A percentile compares a stretch with the other conserved stretches of the same genome.
Conservation (phyloP, 2,888 invertebrate genomes). For the Trissolcus japonicus region DNA sequence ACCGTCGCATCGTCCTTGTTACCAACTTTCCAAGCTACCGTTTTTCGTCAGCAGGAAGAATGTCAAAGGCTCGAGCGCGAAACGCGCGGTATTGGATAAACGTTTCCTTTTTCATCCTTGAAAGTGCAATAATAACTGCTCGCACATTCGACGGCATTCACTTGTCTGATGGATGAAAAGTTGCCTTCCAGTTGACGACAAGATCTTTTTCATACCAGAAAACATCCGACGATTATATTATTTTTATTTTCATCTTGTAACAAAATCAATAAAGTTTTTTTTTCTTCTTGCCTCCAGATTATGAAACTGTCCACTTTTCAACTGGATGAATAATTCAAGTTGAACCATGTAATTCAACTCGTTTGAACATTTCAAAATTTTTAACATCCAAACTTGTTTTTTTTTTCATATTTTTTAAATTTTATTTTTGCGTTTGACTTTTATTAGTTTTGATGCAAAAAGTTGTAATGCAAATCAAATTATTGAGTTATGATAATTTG, state of each 20-base stretch:
- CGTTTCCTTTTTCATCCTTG: conserved; percentile 51
- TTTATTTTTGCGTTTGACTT: background rate
- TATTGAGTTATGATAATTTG: too few species aligned
- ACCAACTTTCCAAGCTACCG: conserved; percentile 48
- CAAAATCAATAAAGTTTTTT: too few species aligned
- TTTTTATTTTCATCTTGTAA: too few species aligned
- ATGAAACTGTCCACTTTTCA: too few species aligned
- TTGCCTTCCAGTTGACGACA: conserved; percentile 16
- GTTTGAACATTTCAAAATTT: background rate
- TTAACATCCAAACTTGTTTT: background rate
- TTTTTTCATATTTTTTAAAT: too few species aligned
- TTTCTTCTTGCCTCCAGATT: too few species aligned
- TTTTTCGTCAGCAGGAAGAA: conserved; percentile 54
- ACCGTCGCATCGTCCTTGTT: conserved; percentile 45
- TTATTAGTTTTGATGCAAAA: background rate
- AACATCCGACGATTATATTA: too few species aligned
- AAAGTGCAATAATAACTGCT: conserved; percentile 43
- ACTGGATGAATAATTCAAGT: too few species aligned
- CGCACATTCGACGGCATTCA: conserved; percentile 15
- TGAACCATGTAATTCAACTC: too few species aligned
- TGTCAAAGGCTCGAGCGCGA: conserved; percentile 47
- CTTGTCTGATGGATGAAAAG: conserved; percentile 29
- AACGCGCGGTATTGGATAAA: conserved; percentile 52
- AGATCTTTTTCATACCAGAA: conserved; percentile 33
- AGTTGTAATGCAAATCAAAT: too few species aligned